These are phyloP conservation scores for Metaphire vulgaris DNA, from an alignment of 1,140 invertebrate species.

Conservation along the genomic window DNA sequence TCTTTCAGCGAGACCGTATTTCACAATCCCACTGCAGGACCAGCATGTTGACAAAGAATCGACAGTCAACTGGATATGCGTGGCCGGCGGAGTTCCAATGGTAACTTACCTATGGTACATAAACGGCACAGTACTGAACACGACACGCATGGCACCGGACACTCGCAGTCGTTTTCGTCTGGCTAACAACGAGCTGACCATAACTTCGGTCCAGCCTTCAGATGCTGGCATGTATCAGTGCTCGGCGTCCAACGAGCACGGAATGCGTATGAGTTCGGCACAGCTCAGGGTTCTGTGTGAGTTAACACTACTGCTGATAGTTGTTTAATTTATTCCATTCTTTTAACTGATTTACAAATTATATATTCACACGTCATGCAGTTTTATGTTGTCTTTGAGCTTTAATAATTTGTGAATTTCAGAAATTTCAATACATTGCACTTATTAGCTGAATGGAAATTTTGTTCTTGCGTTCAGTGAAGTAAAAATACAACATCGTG, in stretches of 20 bases:
- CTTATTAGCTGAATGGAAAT: too few relatives aligned
- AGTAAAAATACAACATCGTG: too few relatives aligned
- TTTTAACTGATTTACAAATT: too few relatives aligned
- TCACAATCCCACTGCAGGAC: conserved; percentile 69
- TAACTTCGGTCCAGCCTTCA: conserved; percentile 55
- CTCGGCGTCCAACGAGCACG: conserved; percentile 78
- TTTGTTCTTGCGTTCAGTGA: too few relatives aligned
- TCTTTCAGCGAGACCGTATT: conserved; percentile 76
- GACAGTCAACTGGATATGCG: conserved; percentile 80
- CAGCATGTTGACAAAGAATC: conserved; percentile 76
- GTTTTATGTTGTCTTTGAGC: too few relatives aligned
- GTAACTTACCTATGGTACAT: conserved; percentile 38
- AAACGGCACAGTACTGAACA: conserved; percentile 10
- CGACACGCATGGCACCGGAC: neutral
- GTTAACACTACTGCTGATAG: too few relatives aligned
- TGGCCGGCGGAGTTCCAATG: conserved; percentile 49
- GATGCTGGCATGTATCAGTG: conserved; percentile 97
- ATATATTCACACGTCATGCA: too few relatives aligned
- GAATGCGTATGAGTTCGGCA: conserved; percentile 75
- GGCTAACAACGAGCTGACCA: conserved; percentile 79
- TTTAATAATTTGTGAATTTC: too few relatives aligned
- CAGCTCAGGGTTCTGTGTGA: conserved; percentile 67
- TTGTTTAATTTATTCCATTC: too few relatives aligned
- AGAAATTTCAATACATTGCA: too few relatives aligned
- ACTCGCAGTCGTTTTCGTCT: conserved; percentile 60